Evolutionary conservation across 2,888 invertebrate genomes (phyloP).

Genomic region (Drosophila aldrichi): DNA sequence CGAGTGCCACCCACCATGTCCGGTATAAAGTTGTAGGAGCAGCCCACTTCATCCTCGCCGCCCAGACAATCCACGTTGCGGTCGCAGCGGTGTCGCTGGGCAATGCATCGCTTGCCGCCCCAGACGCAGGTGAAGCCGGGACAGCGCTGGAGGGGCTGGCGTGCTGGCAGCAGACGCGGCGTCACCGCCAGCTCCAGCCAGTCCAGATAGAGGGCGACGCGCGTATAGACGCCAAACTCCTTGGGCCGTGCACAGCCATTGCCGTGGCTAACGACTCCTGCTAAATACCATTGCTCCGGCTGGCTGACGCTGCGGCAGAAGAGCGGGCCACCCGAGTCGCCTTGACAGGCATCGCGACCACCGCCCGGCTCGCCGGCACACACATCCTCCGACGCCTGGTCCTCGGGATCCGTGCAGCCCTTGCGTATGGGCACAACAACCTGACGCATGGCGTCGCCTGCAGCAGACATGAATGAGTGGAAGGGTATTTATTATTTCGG

Average conservation of each 20-base stretch:
- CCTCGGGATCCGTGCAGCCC: conserved; percentile 88
- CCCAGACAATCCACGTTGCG: conserved; percentile 91
- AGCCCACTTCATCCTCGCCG: conserved; percentile 92
- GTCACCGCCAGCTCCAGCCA: conserved; percentile 88
- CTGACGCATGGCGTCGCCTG: conserved; percentile 93
- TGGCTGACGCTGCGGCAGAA: conserved; percentile 90
- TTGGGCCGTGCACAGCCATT: conserved; percentile 92
- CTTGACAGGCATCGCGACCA: conserved; percentile 93
- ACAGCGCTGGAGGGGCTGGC: conserved; percentile 88
- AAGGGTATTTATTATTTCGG: fast-evolving
- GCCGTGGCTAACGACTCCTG: conserved; percentile 94
- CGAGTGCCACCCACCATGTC: conserved; percentile 77
- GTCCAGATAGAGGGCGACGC: conserved; percentile 90
- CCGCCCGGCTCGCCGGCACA: conserved; percentile 92
- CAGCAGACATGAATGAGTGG: background rate
- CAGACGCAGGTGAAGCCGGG: conserved; percentile 90
- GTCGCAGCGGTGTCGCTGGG: conserved; percentile 89
- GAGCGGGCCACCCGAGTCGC: conserved; percentile 92
- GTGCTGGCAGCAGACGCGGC: conserved; percentile 83
- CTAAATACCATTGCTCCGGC: conserved; percentile 91
- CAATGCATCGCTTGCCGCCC: conserved; percentile 89
- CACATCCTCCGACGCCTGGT: conserved; percentile 89
- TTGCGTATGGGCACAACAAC: conserved; percentile 91
- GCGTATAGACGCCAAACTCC: conserved; percentile 93
- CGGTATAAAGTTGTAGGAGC: conserved; percentile 85